These are phyloP conservation scores for Vanacampus margaritifer DNA, from an alignment of 2,113 vertebrate species.

Conservation along the genomic window DNA sequence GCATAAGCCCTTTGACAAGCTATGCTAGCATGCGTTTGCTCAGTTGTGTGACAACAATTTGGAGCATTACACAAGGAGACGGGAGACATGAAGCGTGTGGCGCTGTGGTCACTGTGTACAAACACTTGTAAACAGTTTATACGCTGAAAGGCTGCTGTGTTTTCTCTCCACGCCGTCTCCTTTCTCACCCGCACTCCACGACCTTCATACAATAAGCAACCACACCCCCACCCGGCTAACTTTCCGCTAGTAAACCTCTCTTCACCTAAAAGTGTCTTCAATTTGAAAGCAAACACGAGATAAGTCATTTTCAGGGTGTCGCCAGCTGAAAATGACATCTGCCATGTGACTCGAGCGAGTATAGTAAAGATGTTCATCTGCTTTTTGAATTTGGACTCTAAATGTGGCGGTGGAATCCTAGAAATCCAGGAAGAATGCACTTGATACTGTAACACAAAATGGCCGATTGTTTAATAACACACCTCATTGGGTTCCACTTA, in stretches of 20 bases:
- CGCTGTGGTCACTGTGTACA: constrained; percentile 11
- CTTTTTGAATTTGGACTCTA: constrained; percentile 41
- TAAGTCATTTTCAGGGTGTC: constrained; percentile 35
- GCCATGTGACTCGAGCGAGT: constrained; percentile 35
- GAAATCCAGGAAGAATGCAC: constrained; percentile 16
- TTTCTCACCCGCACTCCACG: constrained; percentile 20
- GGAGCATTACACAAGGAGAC: constrained; percentile 2
- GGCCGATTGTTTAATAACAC: constrained; percentile 26
- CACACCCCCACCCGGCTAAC: constrained; percentile 4
- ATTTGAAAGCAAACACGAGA: constrained; percentile 18
- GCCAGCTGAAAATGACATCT: constrained; percentile 19
- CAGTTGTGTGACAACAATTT: constrained; percentile 4
- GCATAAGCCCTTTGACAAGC: no score
- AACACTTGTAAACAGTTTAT: constrained; percentile 41
- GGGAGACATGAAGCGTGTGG: background rate
- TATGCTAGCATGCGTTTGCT: background rate
- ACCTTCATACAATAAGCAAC: constrained; percentile 17
- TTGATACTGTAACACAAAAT: constrained; percentile 32
- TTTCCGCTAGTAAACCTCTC: constrained; percentile 38
- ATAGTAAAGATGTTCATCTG: constrained; percentile 38
- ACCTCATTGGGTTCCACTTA: constrained; percentile 14
- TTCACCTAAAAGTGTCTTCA: constrained; percentile 18
- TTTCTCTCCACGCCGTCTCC: constrained; percentile 7
- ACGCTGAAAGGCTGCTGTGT: constrained; percentile 19
- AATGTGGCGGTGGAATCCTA: constrained; percentile 21